phyloP scores from a whole-genome alignment of 2,888 invertebrate species.

The Panzeria rudis region DNA sequence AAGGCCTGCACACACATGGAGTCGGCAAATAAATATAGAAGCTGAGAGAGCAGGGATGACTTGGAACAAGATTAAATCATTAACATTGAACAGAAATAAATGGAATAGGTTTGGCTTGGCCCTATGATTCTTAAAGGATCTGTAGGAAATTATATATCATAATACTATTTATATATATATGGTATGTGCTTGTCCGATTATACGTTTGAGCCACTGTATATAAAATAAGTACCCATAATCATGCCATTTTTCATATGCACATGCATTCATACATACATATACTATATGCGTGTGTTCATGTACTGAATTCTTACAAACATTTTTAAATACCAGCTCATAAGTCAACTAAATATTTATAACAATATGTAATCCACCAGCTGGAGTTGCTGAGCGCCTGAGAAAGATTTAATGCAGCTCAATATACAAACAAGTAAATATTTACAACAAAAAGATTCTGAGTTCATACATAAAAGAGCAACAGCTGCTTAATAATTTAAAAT shows the following conservation, averaged over 20 bases:
- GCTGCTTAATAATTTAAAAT: not conserved
- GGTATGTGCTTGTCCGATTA: too few relatives aligned
- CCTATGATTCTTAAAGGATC: too few relatives aligned
- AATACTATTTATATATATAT: too few relatives aligned
- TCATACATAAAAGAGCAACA: not conserved
- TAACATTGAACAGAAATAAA: too few relatives aligned
- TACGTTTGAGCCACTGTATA: too few relatives aligned
- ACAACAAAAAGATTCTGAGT: conserved; percentile 23
- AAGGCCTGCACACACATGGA: too few relatives aligned
- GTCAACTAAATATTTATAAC: not conserved
- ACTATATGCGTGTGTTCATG: not conserved
- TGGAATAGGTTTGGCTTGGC: too few relatives aligned
- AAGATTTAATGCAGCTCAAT: conserved; percentile 34
- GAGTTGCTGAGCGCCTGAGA: conserved; percentile 50
- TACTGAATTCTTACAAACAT: not conserved
- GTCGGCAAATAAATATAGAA: too few relatives aligned
- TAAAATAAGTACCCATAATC: conserved; percentile 1
- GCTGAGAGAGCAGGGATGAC: too few relatives aligned
- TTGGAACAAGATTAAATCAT: too few relatives aligned
- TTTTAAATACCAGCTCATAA: conserved; percentile 13
- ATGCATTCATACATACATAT: not conserved
- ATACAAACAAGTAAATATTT: conserved; percentile 38
- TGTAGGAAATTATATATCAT: too few relatives aligned
- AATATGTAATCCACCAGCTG: conserved; percentile 6
- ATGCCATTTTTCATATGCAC: conserved; percentile 7